These are phyloP conservation scores for Spizaetus ornatus DNA, from an alignment of 2,113 vertebrate genomes.

Conservation along the genomic window DNA sequence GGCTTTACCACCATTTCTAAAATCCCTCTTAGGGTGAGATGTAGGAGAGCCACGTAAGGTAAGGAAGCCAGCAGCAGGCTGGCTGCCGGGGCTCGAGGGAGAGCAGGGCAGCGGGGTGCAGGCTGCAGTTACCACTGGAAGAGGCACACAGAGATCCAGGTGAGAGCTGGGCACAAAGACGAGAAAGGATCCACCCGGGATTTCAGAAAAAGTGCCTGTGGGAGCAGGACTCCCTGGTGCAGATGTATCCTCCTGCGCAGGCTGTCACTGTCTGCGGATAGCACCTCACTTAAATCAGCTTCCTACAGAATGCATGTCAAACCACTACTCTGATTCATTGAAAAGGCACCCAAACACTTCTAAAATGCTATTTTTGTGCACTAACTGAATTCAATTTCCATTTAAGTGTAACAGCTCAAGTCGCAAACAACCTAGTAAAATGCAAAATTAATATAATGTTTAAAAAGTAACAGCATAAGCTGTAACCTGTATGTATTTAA, in stretches of 20 bases:
- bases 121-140: neutral
- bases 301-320: neutral
- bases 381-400: constrained; percentile 6
- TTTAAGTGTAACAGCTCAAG: constrained; percentile 4
- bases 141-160: neutral
- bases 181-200: neutral
- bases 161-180: neutral
- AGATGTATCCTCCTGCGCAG: neutral
- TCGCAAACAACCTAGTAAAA: neutral
- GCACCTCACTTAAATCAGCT: neutral
- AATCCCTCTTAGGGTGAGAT: neutral
- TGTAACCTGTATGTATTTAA: neutral
- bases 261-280: neutral
- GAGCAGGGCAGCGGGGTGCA: neutral
- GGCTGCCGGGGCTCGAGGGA: neutral
- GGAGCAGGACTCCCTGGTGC: neutral
- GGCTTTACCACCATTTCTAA: neutral
- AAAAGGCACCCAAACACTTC: constrained; percentile 22
- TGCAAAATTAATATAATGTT: neutral
- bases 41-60: neutral
- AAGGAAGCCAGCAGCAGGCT: neutral
- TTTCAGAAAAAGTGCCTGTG: neutral
- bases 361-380: constrained; percentile 26
- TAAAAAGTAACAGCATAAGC: neutral
- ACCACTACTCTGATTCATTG: constrained; percentile 26